phyloP scores from a whole-genome alignment of 1,140 invertebrate species.

The Zaprionus ornatus region DNA sequence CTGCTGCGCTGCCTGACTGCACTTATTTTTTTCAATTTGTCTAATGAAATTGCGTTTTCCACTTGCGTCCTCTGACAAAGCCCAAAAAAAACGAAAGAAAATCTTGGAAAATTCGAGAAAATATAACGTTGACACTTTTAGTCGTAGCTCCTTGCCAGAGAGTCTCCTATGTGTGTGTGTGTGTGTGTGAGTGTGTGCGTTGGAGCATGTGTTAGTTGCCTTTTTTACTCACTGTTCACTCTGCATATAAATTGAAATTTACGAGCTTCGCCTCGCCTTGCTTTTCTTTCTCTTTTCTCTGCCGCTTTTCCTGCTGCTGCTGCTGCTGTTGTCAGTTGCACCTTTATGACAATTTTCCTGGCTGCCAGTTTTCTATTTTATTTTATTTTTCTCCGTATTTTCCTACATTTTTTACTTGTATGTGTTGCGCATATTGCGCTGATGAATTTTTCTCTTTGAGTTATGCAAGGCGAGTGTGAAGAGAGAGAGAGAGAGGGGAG shows the following conservation, averaged over 20 bases:
- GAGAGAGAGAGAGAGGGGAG: neutral
- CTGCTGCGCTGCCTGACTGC: conserved; percentile 55
- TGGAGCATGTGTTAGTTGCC: conserved; percentile 47
- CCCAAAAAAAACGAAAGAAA: conserved; percentile 27
- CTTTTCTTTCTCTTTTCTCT: conserved; percentile 5
- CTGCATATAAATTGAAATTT: conserved; percentile 84
- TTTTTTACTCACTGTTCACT: conserved; percentile 73
- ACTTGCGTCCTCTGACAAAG: conserved; percentile 56
- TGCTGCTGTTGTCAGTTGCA: conserved; percentile 74
- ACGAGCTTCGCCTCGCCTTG: conserved; percentile 48
- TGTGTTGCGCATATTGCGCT: conserved; percentile 76
- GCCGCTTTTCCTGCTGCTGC: conserved; percentile 15
- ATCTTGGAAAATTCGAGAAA: conserved; percentile 77
- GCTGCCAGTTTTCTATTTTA: conserved; percentile 56
- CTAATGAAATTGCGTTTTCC: conserved; percentile 83
- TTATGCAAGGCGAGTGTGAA: conserved; percentile 40
- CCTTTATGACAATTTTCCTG: conserved; percentile 83
- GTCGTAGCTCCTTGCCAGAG: conserved; percentile 29
- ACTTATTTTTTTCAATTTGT: conserved; percentile 83
- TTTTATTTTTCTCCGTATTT: conserved; percentile 24
- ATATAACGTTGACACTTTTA: conserved; percentile 80
- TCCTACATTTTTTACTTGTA: conserved; percentile 29
- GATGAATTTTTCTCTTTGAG: conserved; percentile 83
- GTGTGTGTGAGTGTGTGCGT: conserved; percentile 35
- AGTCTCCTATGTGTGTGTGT: conserved; percentile 6